Evolutionary conservation across 2,888 invertebrate genomes (phyloP).

Genomic region (Lasioglossum malachurum): DNA sequence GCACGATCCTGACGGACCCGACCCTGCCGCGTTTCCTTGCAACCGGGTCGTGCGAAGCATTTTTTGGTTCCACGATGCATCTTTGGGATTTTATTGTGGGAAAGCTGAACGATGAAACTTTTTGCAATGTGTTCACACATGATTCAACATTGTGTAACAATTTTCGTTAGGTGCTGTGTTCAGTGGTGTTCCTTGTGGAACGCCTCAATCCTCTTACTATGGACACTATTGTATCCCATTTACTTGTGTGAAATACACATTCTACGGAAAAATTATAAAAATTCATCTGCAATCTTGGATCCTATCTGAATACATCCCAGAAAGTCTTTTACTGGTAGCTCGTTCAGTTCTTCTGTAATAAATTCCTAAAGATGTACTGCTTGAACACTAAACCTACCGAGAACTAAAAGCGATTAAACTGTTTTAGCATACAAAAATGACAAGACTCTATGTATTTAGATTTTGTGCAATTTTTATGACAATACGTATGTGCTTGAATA

Average conservation of each 20-base stretch:
- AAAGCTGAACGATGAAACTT: neutral
- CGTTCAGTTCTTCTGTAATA: neutral
- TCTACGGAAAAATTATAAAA: too few relatives aligned
- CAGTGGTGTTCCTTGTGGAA: neutral
- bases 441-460: too few relatives aligned
- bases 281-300: neutral
- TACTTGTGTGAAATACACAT: too few relatives aligned
- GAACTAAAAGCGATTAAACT: too few relatives aligned
- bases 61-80: neutral
- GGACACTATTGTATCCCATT: too few relatives aligned
- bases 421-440: too few relatives aligned
- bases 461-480: too few relatives aligned
- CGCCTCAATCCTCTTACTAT: too few relatives aligned
- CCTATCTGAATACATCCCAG: neutral
- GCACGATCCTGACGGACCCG: slow-evolving; percentile 27
- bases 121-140: neutral
- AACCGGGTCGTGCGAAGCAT: slow-evolving; percentile 31
- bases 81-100: neutral
- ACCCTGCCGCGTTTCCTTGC: slow-evolving; percentile 22
- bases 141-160: neutral
- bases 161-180: neutral
- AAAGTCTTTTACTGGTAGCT: neutral
- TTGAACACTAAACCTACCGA: neutral
- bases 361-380: neutral
- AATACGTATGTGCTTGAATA: too few relatives aligned